phyloP scores from a whole-genome alignment of 2,113 vertebrate species.

The Tyto alba region DNA sequence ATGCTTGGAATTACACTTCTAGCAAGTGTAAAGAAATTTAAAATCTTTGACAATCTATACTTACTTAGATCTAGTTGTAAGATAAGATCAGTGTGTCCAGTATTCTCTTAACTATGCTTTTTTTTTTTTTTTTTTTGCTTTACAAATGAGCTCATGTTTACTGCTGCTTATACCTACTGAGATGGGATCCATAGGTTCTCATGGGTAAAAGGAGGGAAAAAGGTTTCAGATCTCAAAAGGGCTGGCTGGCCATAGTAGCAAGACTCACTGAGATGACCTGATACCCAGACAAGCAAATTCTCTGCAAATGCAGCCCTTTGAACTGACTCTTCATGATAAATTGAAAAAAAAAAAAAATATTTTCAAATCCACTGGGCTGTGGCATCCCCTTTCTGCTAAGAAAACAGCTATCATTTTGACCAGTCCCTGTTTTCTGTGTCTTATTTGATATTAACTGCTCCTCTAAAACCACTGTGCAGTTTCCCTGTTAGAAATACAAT shows the following conservation, averaged over 20 bases:
- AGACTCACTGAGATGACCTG: not conserved
- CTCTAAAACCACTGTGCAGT: not conserved
- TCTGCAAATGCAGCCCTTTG: not conserved
- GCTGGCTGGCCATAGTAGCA: not conserved
- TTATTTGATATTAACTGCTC: not conserved
- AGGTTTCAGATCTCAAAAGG: not conserved
- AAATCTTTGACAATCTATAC: not conserved
- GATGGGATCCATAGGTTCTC: not conserved
- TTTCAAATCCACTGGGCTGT: not conserved
- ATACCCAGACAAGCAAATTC: not conserved
- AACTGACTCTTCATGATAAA: not conserved
- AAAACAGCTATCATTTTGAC: not conserved
- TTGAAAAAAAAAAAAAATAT: not conserved
- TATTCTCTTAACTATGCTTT: not conserved
- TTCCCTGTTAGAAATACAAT: constrained; percentile 12
- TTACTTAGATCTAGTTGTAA: not conserved
- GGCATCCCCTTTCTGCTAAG: not conserved
- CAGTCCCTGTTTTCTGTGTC: not conserved
- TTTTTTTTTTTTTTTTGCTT: not conserved
- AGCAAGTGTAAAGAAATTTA: not conserved
- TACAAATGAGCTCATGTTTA: not conserved
- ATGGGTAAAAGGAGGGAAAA: not conserved
- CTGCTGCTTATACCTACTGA: not conserved
- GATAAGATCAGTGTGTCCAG: not conserved
- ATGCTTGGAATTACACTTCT: not conserved